phyloP scores from a whole-genome alignment of 2,888 invertebrate genomes.

The Pseudococcus jackbeardsleyi region DNA sequence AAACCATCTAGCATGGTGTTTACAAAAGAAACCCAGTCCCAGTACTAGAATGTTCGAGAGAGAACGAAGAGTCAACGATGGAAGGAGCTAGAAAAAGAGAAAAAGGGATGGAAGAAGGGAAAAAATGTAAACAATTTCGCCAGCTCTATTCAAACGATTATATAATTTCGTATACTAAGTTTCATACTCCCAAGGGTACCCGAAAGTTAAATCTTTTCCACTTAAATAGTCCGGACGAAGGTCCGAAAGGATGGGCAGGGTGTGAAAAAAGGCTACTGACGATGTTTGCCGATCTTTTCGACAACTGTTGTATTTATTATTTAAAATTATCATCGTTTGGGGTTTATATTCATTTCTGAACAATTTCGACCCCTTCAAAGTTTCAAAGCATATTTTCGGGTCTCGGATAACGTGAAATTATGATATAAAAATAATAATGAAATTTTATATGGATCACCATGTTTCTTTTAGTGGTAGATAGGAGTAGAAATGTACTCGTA shows the following conservation, averaged over 20 bases:
- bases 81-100: not conserved
- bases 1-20: not conserved
- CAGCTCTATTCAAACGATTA: conserved; percentile 5
- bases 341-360: not conserved
- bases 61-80: not conserved
- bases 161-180: conserved; percentile 20
- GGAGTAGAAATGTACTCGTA: too few relatives aligned
- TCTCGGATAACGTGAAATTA: not conserved
- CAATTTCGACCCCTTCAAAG: not conserved
- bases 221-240: not conserved
- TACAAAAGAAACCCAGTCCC: not conserved
- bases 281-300: not conserved
- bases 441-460: too few relatives aligned
- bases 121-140: conserved; percentile 18
- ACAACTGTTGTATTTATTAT: not conserved
- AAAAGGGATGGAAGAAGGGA: not conserved
- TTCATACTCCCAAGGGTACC: not conserved
- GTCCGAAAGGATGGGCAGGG: not conserved
- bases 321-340: not conserved
- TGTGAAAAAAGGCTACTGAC: not conserved
- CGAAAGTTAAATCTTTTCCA: conserved; percentile 28
- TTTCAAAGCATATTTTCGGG: not conserved
- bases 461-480: too few relatives aligned
- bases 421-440: too few relatives aligned
- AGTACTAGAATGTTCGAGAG: too few relatives aligned